Evolutionary conservation across 2,888 invertebrate genomes (phyloP).

Genomic region (Steromphala cineraria): DNA sequence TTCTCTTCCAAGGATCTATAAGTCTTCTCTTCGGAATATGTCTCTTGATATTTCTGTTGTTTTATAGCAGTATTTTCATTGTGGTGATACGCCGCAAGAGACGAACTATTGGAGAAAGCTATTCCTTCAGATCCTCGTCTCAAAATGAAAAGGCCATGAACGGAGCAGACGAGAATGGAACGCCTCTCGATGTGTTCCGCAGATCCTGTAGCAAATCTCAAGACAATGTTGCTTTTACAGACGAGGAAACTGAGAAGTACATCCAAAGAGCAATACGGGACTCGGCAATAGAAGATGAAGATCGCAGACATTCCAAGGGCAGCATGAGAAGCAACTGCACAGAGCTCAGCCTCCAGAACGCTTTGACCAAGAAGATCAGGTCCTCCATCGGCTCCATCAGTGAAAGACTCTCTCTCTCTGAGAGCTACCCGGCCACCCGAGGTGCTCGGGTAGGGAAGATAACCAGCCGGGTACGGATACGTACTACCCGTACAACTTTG

Average conservation of each 20-base stretch:
- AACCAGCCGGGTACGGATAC: constrained; percentile 38
- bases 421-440: not conserved
- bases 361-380: not conserved
- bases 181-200: not conserved
- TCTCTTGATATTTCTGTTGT: constrained; percentile 45
- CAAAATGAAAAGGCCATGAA: not conserved
- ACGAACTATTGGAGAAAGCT: constrained; percentile 48
- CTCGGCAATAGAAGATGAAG: not conserved
- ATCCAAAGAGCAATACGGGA: too few relatives aligned
- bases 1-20: constrained; percentile 51
- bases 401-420: not conserved
- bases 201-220: not conserved
- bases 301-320: not conserved
- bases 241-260: not conserved
- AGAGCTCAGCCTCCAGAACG: not conserved
- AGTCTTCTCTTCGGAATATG: constrained; percentile 49
- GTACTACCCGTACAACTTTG: constrained; percentile 52
- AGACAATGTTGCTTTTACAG: not conserved
- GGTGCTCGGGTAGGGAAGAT: not conserved
- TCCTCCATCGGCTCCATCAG: not conserved
- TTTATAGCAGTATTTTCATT: constrained; percentile 52
- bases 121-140: constrained; percentile 25
- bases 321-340: not conserved
- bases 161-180: not conserved
- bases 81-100: constrained; percentile 51